These are phyloP conservation scores for Oncorhynchus tshawytscha DNA, from an alignment of 2,113 vertebrate genomes.

Conservation along the genomic window DNA sequence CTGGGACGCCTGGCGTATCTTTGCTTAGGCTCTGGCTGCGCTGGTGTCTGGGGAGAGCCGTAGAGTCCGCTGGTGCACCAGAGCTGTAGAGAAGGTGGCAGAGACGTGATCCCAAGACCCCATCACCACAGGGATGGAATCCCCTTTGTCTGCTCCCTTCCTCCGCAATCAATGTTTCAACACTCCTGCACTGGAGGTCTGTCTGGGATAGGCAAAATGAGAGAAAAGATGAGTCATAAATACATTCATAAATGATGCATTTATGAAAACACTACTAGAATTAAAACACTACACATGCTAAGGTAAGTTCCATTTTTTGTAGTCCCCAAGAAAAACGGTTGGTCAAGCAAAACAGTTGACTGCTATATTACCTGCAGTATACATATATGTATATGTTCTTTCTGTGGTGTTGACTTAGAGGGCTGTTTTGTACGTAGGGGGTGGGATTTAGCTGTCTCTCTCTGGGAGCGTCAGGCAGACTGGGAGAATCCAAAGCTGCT, in stretches of 20 bases:
- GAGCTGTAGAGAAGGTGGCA: slow-evolving; percentile 20
- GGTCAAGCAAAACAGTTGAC: too few relatives aligned
- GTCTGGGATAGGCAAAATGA: slow-evolving; percentile 28
- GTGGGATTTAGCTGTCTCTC: slow-evolving; percentile 1
- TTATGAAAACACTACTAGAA: not conserved
- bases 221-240: not conserved
- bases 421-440: slow-evolving; percentile 1
- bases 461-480: not conserved
- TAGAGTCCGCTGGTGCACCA: slow-evolving; percentile 56
- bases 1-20: slow-evolving; percentile 12
- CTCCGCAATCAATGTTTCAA: slow-evolving; percentile 19
- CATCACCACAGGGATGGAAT: slow-evolving; percentile 4
- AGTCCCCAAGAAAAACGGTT: too few relatives aligned
- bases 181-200: slow-evolving; percentile 33
- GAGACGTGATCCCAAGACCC: slow-evolving; percentile 32
- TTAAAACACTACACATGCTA: not conserved
- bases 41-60: slow-evolving; percentile 32
- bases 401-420: slow-evolving; percentile 20
- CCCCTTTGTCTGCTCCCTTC: slow-evolving; percentile 10
- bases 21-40: slow-evolving; percentile 25
- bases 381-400: not conserved
- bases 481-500: slow-evolving; percentile 18
- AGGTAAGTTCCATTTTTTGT: not conserved
- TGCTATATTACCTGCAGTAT: too few relatives aligned
- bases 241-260: not conserved